Conservation (phyloP, 2,113 vertebrate genomes). For the Nicator chloris region DNA sequence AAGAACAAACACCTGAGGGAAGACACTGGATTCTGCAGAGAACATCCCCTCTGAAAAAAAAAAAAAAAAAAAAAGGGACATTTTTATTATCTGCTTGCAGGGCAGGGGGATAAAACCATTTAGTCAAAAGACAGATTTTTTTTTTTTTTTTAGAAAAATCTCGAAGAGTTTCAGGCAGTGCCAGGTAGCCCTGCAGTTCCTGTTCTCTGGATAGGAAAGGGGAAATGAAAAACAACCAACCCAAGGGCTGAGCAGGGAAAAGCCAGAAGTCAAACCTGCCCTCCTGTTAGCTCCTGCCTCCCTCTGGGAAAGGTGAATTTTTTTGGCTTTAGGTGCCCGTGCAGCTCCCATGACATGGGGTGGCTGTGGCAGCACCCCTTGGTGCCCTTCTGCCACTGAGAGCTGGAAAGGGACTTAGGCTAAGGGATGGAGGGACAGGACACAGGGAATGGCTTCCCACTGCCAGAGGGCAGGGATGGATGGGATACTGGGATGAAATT, state of each 20-base stretch:
- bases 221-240: not conserved
- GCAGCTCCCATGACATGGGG: fast-evolving
- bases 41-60: fast-evolving
- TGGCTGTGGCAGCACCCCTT: not conserved
- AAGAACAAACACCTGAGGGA: not conserved
- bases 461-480: not conserved
- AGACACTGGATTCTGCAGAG: not conserved
- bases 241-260: too few relatives aligned
- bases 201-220: not conserved
- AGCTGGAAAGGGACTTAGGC: not conserved
- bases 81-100: not conserved
- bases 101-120: not conserved
- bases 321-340: not conserved
- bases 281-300: not conserved
- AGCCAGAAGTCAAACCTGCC: not conserved
- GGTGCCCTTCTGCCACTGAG: not conserved
- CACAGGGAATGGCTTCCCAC: not conserved
- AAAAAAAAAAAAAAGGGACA: not conserved
- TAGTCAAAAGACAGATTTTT: not conserved
- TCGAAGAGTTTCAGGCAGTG: not conserved
- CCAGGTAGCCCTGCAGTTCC: not conserved
- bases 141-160: not conserved
- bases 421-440: not conserved
- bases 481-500: not conserved
- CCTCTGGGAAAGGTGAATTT: not conserved